Base-by-base conservation (phyloP, 2,797 vertebrate genomes). In the Ficedula albicollis region DNA sequence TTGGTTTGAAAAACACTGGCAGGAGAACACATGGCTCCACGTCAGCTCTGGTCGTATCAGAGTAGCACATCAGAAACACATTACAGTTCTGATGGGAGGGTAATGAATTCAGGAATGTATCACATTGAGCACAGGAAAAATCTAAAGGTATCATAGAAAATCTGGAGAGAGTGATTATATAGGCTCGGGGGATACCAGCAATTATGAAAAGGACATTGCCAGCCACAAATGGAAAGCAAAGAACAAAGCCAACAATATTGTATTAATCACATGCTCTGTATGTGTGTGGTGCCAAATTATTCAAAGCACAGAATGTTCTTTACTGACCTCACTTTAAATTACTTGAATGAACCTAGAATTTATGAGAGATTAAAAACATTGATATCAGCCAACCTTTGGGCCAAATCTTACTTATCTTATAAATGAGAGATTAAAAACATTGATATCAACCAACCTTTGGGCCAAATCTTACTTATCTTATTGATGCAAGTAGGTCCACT, bases 181-280 rank as follows among this genome's bases (percentile, higher is more conserved):
- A 94, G 94, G 88, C 87, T 91, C 9, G 26, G 80, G 19, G 92
- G 69, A 85, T 93, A 95, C 20, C 92, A 95, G 86, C 76, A 95
- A 72, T 96, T 94, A 94, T 41, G 93, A 82, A 91, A 89, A 90
- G 96, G 95, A 92, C 72, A 85, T 93, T 95, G 73, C 93, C 78
- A 64, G 93, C 86, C 94, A 94, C 75, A 84, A 95, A 82, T 89
- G 94, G 96, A 95, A 97, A 95, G 84, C 30, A 73, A 97, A 96
- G 88, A 97, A 96, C 94, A 97, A 97, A 96, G 93, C 89, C 95
- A 96, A 97, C 92, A 96, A 97, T 95, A 95, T 73, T 92, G 93
- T 94, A 97, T 96, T 96, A 97, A 97, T 98, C 94, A 96, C 92
- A 93, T 95, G 95, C 92, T 91, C 97, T 93, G 94, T 82, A 60